Evolutionary conservation across 2,113 vertebrate species (phyloP), one percentile per base, ranked within the genome.

Genomic region (Balaeniceps rex): DNA sequence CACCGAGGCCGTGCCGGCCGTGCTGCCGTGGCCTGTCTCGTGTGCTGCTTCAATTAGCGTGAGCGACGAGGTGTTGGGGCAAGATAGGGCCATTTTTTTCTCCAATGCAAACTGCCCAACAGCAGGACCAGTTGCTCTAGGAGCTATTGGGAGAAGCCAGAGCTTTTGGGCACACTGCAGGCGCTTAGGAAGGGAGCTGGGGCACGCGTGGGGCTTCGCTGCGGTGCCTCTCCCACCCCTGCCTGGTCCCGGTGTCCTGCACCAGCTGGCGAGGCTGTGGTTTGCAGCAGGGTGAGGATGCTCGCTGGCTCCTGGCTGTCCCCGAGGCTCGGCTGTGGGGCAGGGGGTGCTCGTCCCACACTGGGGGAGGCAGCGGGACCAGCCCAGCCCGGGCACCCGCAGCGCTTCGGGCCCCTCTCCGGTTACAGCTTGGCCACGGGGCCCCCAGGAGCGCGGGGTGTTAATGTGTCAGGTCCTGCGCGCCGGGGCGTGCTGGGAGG

Each of bases 101-200:
- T 69, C 54, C 54, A 29, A 3, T 21, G 44, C 46, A 83, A 93
- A 94, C 87, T 71, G 49, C 61, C 58, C 33, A n/a, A 54, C 75
- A 93, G 51, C 7, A 12, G 63, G 28, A 94, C 17, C n/a, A 14
- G 68, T 31, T 76, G 64, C 58, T 93, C 58, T 1, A 2, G 68
- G 55, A 90, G 28, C 33, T 79, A 5, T 79, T 75, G 42, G 55
- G 40, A 84, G 94, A 90, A 92, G 55, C 36, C 7, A 8, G 49
- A 83, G 76, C 14, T 81, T 88, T 81, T 47, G 87, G 66, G 75
- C 38, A 19, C 0, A 0, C 26, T 0, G 0, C 1, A 7, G 36
- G 17, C 26, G 66, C 28, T 65, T 42, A 26, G 26, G 46, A 16
- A 75, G 54, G 63, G 55, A 87, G 21, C 26, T 72, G 44, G 65